Base-by-base conservation (phyloP, 1,140 invertebrate genomes). In the Gonatopus flavifemur region DNA sequence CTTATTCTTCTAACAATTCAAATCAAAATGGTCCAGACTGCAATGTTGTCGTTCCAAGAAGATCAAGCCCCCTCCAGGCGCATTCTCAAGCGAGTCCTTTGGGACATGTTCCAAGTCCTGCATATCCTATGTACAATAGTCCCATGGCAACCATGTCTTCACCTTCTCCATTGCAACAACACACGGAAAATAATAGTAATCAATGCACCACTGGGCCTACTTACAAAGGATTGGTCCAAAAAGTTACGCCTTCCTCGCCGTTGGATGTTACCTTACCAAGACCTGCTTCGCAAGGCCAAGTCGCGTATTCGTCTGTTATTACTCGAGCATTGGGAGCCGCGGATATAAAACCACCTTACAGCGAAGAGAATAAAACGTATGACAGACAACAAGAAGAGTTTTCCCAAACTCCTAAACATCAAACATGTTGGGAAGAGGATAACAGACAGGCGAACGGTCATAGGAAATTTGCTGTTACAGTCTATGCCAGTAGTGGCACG, bases 111-210 rank as follows among this genome's bases (percentile, higher is more conserved):
- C 85, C 84, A 47, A 88, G 85, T 76, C 86, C 87, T 16, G 86
- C 85, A 15, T 89, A 89, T 77, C 86, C 87, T 8, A 81, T 88
- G 82, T 89, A 89, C 68, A 86, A 88, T 67, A 88, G 86, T 74
- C 86, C 87, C 7, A 85, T 89, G 84, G 84, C 86, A 55, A 84
- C 84, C 2, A 81, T 85, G 62, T 86, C 86, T 35, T 88, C 86
- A 12, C 86, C 86, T 9, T 79, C 78, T 3, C 76, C 77, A 2
- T 55, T 79, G 5, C 86, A 87, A 59, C 85, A 84, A 52, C 82
- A 82, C 51, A 64, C 65, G 3, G 81, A 83, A 16, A 68, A 58
- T 18, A 69, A 67, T 37, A 57, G 62, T 12, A 73, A 69, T 63
- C 75, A 76, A 33, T 73, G 72, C 30, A 15, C 67, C 3, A 67